Evolutionary conservation across 1,140 invertebrate genomes (phyloP).

Genomic region (Drosophila kepulauana): DNA sequence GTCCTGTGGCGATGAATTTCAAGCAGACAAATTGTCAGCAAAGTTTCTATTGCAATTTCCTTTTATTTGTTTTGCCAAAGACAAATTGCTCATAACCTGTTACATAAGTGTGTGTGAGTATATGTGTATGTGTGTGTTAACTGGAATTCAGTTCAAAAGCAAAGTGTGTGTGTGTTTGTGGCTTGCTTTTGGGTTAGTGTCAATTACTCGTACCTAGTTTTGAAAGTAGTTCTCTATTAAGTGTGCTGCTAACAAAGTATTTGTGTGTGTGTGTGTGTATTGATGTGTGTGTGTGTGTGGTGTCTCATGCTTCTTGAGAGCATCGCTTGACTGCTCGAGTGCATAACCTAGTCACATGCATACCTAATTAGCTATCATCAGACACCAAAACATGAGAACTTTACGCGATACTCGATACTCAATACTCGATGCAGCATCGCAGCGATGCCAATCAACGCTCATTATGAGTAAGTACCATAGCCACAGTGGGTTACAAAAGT

Average conservation of each 20-base stretch:
- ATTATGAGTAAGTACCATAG: conserved; percentile 11
- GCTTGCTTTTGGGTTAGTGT: conserved; percentile 25
- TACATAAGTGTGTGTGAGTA: neutral
- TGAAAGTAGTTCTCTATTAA: neutral
- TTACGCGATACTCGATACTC: conserved; percentile 26
- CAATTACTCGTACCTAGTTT: conserved; percentile 24
- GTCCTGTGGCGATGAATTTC: conserved; percentile 88
- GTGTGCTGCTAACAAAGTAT: conserved; percentile 23
- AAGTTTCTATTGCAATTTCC: neutral
- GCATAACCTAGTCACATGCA: conserved; percentile 49
- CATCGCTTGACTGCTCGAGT: conserved; percentile 49
- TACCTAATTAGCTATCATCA: conserved; percentile 29
- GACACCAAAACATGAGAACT: conserved; percentile 9
- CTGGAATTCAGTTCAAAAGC: neutral
- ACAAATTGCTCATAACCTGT: neutral
- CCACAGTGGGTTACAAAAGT: conserved; percentile 33
- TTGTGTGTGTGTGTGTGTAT: conserved; percentile 16
- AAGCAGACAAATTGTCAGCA: neutral
- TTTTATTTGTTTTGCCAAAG: too few relatives aligned
- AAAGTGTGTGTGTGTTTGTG: conserved; percentile 1
- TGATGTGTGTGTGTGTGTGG: conserved; percentile 16
- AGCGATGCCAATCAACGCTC: conserved; percentile 37
- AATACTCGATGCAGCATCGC: neutral
- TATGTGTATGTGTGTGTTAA: conserved; percentile 10
- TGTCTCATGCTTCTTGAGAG: conserved; percentile 54